Conservation (phyloP, 2,113 vertebrate genomes). For the Ascaphus truei region DNA sequence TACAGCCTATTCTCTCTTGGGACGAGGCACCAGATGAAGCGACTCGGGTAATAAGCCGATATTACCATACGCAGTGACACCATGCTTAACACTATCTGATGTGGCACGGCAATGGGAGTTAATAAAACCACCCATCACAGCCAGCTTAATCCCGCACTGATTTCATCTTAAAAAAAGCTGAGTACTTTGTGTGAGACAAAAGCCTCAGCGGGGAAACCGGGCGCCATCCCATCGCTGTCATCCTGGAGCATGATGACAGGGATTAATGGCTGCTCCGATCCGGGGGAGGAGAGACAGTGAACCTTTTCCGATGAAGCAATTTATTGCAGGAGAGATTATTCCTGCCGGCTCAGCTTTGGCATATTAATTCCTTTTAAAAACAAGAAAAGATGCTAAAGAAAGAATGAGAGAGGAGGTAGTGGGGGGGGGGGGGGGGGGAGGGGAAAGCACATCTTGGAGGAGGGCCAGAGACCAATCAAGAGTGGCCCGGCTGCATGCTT, state of each 20-base stretch:
- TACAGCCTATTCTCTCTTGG: no score
- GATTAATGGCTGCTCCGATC: constrained; percentile 75
- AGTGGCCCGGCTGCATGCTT: constrained; percentile 46
- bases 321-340: constrained; percentile 69
- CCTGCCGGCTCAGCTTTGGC: constrained; percentile 47
- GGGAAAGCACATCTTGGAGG: constrained; percentile 45
- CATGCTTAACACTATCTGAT: not conserved
- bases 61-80: not conserved
- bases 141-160: constrained; percentile 14
- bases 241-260: constrained; percentile 56
- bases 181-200: constrained; percentile 28
- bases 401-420: constrained; percentile 37
- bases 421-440: not conserved
- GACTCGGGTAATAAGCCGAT: no score
- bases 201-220: constrained; percentile 21
- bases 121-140: constrained; percentile 18
- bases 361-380: constrained; percentile 76
- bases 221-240: constrained; percentile 21
- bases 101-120: constrained; percentile 9
- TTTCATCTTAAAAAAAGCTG: constrained; percentile 29
- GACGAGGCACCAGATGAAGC: no score
- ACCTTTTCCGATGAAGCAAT: constrained; percentile 69
- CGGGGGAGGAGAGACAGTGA: constrained; percentile 64
- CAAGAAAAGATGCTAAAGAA: constrained; percentile 54
- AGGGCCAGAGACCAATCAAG: constrained; percentile 70